Base-by-base conservation (phyloP, 2,113 vertebrate genomes). In the Daboia siamensis region DNA sequence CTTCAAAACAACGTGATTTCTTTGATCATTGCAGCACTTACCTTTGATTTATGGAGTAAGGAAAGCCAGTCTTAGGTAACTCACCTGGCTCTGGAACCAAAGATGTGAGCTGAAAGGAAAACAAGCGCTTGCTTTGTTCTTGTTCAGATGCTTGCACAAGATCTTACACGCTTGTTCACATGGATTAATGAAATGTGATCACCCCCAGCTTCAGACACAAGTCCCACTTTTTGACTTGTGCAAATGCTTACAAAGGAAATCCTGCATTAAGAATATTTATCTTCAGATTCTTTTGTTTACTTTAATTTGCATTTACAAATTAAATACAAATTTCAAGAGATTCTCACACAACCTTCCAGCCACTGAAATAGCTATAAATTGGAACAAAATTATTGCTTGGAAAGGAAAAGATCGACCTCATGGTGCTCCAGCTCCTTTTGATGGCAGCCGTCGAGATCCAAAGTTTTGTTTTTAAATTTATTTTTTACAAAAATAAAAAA, bases 281-380 rank as follows among this genome's bases (percentile, higher is more conserved):
- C 61, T 26, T 3, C 26, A 29, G 61, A 64, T n/a, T 56, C 5
- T n/a, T n/a, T 64, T 57, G 9, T 56, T 59, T 24, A 24, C 57
- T 61, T 26, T 24, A 61, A 26, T 26, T 61, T 26, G 57, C 10
- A 8, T 61, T 61, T 61, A 93, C 84, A 90, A 33, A 86, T n/a
- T 93, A 51, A 2, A 64, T 87, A 24, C 57, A 92, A 17, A 29
- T 9, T 15, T 91, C 84, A 48, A 46, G 59, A 90, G 3, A 24
- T 84, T 93, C 93, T 91, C 90, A 59, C 64, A 20, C 7, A 4
- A 39, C 21, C 1, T 46, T 56, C 39, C 84, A n/a, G 10, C 59
- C 93, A 33, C 2, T n/a, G 64, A 69, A 69, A 69, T 69, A 84
- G 44, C 24, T 3, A 55, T 57, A 93, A 92, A 90, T 44, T 91